Evolutionary conservation across 2,797 vertebrate species (phyloP).

Genomic region (Danio kyathit): DNA sequence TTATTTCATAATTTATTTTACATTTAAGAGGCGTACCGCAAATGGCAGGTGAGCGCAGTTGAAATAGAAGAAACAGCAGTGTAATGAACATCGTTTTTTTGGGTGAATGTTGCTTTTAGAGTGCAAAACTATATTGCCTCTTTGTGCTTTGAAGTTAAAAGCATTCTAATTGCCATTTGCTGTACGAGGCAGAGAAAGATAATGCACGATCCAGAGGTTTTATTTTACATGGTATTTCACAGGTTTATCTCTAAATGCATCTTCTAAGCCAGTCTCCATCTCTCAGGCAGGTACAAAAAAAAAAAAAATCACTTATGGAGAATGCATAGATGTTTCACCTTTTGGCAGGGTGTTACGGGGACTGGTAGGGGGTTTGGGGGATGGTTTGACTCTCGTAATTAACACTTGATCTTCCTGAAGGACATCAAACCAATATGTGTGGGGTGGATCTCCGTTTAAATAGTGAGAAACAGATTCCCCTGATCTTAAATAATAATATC

Average conservation of each 20-base stretch:
- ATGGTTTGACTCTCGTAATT: too few relatives aligned
- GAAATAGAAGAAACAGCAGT: slow-evolving; percentile 15
- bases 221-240: slow-evolving; percentile 46
- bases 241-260: slow-evolving; percentile 46
- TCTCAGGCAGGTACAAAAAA: background rate
- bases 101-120: slow-evolving; percentile 14
- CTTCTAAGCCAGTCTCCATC: slow-evolving; percentile 26
- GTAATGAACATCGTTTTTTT: slow-evolving; percentile 36
- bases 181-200: slow-evolving; percentile 36
- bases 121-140: slow-evolving; percentile 34
- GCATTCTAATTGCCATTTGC: slow-evolving; percentile 61
- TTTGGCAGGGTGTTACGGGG: too few relatives aligned
- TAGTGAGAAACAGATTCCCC: too few relatives aligned
- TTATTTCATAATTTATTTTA: background rate
- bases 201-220: slow-evolving; percentile 41
- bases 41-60: slow-evolving; percentile 5
- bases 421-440: too few relatives aligned
- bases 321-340: background rate
- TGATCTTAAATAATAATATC: too few relatives aligned
- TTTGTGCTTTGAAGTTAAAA: slow-evolving; percentile 62
- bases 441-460: too few relatives aligned
- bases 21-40: background rate
- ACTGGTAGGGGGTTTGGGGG: too few relatives aligned
- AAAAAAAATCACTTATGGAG: background rate
- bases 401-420: too few relatives aligned